Conservation (phyloP, 2,113 vertebrate genomes). For the Orthonyx spaldingii region DNA sequence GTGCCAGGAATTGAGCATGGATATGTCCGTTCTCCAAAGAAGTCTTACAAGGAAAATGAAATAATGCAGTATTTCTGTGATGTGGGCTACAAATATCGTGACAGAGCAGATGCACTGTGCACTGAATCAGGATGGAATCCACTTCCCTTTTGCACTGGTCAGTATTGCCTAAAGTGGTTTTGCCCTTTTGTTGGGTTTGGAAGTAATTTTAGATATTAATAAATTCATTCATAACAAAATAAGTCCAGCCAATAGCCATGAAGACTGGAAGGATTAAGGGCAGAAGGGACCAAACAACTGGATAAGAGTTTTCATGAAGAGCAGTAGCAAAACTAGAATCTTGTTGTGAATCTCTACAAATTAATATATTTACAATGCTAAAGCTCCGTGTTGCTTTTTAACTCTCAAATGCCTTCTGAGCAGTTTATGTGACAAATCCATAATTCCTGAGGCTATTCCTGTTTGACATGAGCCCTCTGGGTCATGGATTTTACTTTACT, state of each 20-base stretch:
- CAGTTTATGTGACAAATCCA: not conserved
- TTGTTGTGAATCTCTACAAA: not conserved
- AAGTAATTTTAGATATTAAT: not conserved
- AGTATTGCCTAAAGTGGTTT: not conserved
- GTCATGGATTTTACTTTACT: not conserved
- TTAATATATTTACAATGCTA: not conserved
- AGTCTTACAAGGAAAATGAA: constrained; percentile 43
- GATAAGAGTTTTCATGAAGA: not conserved
- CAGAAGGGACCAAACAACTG: not conserved
- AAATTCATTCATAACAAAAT: not conserved
- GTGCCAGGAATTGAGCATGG: not conserved
- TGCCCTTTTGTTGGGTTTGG: not conserved
- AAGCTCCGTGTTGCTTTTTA: not conserved
- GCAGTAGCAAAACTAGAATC: not conserved
- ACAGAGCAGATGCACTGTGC: constrained; percentile 40
- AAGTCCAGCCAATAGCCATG: not conserved
- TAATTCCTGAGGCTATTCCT: not conserved
- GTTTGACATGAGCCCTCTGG: not conserved
- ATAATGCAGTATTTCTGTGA: constrained; percentile 49
- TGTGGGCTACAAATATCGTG: not conserved
- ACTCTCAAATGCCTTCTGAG: not conserved
- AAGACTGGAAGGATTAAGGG: not conserved
- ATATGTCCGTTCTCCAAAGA: not conserved
- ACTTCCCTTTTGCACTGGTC: constrained; percentile 58
- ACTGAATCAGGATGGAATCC: constrained; percentile 65